Evolutionary conservation across 1,140 invertebrate genomes (phyloP), one percentile per base, ranked within the genome.

Genomic region (Cherax destructor): DNA sequence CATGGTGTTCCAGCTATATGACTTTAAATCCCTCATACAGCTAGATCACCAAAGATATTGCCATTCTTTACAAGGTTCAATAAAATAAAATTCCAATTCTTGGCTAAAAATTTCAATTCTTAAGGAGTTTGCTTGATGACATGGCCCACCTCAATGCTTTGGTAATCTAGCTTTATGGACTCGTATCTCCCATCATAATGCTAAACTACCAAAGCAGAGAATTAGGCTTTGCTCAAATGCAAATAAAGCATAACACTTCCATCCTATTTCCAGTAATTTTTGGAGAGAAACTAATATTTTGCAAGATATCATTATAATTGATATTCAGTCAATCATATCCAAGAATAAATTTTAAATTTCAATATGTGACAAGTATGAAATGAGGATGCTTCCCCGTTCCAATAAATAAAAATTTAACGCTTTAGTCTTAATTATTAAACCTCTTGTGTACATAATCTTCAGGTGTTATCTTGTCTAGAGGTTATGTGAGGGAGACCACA

Each of bases 1-100:
- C 98, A 98, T 97, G 97, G 97, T 98, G 98, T 97, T 97, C 96
- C 97, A 97, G 97, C 97, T 97, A 97, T 97, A 97, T 97, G 97
- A 97, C 49, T n/a, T 78, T 69, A 7, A 72, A 61, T 49, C 87
- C 65, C 87, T 93, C 93, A 93, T 93, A 93, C 90, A 93, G 93
- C 93, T 92, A 93, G 88, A 92, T 93, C 86, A 93, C 93, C 92
- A 93, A 93, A 93, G 92, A 93, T 47, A 92, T 72, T 76, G 89
- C 56, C 78, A 83, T 76, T 65, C 52, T 83, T 10, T 41, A n/a
- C 61, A 74, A 74, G 69, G 11, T 74, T 6, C 24, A 74, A 24
- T 30, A 74, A 7, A 10, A n/a, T n/a, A n/a, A n/a, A n/a, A n/a
- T n/a, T 74, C 21, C 6, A 30, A 18, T 24, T 30, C 24, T 30